Conservation (phyloP, 2,797 vertebrate species). For the Xyrichtys novacula region DNA sequence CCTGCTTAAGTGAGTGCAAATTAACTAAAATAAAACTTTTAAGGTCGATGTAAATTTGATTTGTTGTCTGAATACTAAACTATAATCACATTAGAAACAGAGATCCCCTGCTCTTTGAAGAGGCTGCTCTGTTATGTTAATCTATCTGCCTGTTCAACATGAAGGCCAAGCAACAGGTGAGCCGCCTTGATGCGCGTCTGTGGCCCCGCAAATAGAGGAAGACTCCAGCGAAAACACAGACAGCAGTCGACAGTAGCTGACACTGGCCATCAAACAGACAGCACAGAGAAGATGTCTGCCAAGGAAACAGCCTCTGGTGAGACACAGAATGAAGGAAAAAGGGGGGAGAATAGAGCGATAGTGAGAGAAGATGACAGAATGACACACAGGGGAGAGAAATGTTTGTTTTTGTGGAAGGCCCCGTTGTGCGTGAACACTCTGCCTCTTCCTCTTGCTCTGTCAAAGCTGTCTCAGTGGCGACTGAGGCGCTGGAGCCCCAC, state of each 20-base stretch:
- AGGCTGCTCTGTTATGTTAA: constrained; percentile 68
- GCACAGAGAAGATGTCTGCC: constrained; percentile 65
- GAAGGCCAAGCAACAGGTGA: constrained; percentile 78
- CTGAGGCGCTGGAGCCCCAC: constrained; percentile 92
- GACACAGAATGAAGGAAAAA: constrained; percentile 57
- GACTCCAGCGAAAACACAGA: constrained; percentile 44
- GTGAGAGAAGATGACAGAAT: constrained; percentile 74
- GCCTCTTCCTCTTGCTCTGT: constrained; percentile 66
- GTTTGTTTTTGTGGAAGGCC: constrained; percentile 51
- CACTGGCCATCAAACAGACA: constrained; percentile 72
- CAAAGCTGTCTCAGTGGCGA: constrained; percentile 69
- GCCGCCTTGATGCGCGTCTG: constrained; percentile 57
- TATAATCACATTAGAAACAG: constrained; percentile 73
- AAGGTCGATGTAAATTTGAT: constrained; percentile 79
- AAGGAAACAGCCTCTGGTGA: constrained; percentile 70
- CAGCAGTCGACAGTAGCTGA: constrained; percentile 65
- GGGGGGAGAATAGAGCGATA: constrained; percentile 50
- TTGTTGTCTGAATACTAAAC: constrained; percentile 74
- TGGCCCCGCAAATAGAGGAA: constrained; percentile 62
- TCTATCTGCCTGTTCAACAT: constrained; percentile 72
- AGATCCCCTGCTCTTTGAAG: constrained; percentile 65
- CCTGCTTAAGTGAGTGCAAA: constrained; percentile 80
- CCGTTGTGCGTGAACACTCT: constrained; percentile 7
- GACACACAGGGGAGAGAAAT: constrained; percentile 61
- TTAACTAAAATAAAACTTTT: constrained; percentile 79